These are phyloP conservation scores for Theretra japonica DNA, from an alignment of 2,888 invertebrate genomes.

Conservation along the genomic window DNA sequence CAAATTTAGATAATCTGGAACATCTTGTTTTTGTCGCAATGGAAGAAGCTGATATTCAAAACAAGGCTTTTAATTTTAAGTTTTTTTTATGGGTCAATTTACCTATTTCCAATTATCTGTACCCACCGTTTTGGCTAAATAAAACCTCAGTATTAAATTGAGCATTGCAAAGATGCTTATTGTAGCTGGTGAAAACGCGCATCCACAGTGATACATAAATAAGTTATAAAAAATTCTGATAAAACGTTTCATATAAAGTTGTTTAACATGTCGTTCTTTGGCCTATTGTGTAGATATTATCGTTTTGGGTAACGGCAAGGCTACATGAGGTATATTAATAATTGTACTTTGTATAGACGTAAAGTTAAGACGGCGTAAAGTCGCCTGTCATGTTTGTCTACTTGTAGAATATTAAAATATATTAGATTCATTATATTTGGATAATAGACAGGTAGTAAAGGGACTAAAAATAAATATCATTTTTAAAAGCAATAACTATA, in stretches of 20 bases:
- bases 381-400: background rate
- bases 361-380: background rate
- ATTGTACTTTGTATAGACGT: slow-evolving; percentile 2
- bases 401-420: background rate
- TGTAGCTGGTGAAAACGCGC: background rate
- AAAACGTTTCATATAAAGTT: background rate
- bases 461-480: background rate
- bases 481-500: background rate
- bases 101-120: no score
- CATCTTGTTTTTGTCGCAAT: no score
- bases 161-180: background rate
- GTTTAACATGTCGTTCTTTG: background rate
- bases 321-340: background rate
- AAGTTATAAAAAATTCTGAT: background rate
- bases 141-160: background rate
- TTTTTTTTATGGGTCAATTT: no score
- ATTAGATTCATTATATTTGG: background rate
- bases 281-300: slow-evolving; percentile 4
- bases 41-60: no score
- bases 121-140: no score
- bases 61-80: no score
- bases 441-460: background rate
- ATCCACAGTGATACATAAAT: background rate
- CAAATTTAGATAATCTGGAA: no score
- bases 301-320: slow-evolving; percentile 18